Evolutionary conservation across 2,888 invertebrate species (phyloP).

Genomic region (Troglohyphantes excavatus): DNA sequence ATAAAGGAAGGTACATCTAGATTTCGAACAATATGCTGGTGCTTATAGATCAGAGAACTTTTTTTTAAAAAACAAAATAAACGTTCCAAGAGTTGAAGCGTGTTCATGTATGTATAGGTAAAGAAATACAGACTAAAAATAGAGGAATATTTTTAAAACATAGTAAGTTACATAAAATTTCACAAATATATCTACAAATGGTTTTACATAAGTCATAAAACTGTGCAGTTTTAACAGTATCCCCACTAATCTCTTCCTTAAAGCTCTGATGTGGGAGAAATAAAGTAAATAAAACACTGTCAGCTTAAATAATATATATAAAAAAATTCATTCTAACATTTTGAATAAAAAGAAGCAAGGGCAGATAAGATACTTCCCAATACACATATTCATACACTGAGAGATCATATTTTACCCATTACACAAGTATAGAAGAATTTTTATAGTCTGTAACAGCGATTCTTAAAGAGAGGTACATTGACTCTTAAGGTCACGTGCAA

Average conservation of each 20-base stretch:
- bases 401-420: conserved; percentile 41
- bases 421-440: not conserved
- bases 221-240: conserved; percentile 78
- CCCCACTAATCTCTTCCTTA: conserved; percentile 78
- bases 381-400: conserved; percentile 33
- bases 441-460: not conserved
- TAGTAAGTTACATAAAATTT: conserved; percentile 79
- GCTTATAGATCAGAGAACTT: too few species aligned
- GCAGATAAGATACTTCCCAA: conserved; percentile 62
- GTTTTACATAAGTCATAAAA: conserved; percentile 79
- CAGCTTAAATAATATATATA: conserved; percentile 64
- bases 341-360: conserved; percentile 52
- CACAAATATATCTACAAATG: conserved; percentile 79
- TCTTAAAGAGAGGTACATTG: too few species aligned
- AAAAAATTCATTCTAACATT: conserved; percentile 29
- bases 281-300: conserved; percentile 59
- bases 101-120: conserved; percentile 65
- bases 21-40: too few species aligned
- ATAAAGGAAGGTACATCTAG: too few species aligned
- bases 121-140: conserved; percentile 77
- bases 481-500: too few species aligned
- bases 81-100: not conserved
- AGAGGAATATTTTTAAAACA: conserved; percentile 79
- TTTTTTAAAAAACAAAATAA: too few species aligned
- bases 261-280: conserved; percentile 78